phyloP scores from a whole-genome alignment of 2,113 vertebrate genomes.

The Coptodon bakossiorum region DNA sequence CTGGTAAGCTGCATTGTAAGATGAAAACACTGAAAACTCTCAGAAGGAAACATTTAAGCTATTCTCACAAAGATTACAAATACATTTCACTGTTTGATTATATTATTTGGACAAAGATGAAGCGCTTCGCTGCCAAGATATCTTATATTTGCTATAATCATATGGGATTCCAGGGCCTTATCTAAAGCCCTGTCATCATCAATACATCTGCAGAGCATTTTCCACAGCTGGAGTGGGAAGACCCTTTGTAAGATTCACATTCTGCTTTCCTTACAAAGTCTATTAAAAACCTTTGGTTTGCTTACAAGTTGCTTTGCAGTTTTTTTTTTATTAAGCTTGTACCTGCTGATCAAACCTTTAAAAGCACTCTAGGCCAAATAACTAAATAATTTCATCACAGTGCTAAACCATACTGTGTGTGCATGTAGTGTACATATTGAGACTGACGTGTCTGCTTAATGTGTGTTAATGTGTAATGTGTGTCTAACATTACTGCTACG shows the following conservation, averaged over 20 bases:
- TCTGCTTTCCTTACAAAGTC: slow-evolving; percentile 10
- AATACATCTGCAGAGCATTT: slow-evolving; percentile 43
- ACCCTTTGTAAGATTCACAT: neutral
- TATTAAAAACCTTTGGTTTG: neutral
- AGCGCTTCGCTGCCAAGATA: slow-evolving; percentile 1
- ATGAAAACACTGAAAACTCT: neutral
- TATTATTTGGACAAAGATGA: neutral
- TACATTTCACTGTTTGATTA: neutral
- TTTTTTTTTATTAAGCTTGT: neutral
- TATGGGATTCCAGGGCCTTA: slow-evolving; percentile 30
- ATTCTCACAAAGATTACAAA: neutral
- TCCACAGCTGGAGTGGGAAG: slow-evolving; percentile 16
- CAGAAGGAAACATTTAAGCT: neutral
- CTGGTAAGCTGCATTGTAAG: neutral
- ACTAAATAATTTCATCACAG: neutral
- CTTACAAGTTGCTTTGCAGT: neutral
- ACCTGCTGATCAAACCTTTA: neutral
- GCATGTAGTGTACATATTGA: neutral
- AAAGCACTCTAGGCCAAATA: neutral
- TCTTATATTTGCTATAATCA: neutral
- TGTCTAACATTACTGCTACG: neutral
- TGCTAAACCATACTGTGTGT: neutral
- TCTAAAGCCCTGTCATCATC: slow-evolving; percentile 48
- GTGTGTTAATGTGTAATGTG: neutral
- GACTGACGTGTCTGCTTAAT: neutral